Conservation (phyloP, 2,888 invertebrate genomes). For the Sinohyriopsis cumingii region DNA sequence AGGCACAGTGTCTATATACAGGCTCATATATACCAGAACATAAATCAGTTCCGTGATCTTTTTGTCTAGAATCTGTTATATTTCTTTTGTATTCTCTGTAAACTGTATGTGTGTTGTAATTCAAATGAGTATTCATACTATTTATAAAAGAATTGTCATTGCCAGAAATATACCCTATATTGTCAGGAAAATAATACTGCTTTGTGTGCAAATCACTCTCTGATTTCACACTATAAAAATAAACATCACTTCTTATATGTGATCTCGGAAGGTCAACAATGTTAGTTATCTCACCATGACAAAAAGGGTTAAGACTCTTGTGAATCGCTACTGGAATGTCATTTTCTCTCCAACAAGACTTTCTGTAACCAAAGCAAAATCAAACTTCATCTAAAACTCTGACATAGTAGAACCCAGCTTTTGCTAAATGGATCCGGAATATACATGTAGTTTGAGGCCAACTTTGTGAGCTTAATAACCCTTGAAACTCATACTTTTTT, state of each 20-base stretch:
- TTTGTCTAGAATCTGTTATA: too few species aligned
- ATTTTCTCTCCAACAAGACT: conserved; percentile 90
- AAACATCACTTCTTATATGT: too few species aligned
- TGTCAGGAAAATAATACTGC: too few species aligned
- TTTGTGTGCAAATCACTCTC: too few species aligned
- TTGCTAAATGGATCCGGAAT: conserved; percentile 77
- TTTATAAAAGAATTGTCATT: too few species aligned
- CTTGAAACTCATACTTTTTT: conserved; percentile 35
- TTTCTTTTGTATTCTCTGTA: too few species aligned
- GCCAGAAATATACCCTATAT: too few species aligned
- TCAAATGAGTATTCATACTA: too few species aligned
- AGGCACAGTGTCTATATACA: too few species aligned
- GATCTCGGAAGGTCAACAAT: conserved; percentile 20
- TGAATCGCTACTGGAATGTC: conserved; percentile 88
- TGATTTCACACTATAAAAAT: too few species aligned
- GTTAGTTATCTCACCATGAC: background rate
- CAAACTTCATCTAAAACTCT: conserved; percentile 89
- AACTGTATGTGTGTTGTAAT: background rate
- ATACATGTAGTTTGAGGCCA: conserved; percentile 79
- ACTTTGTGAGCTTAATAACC: conserved; percentile 33
- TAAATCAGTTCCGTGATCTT: too few species aligned
- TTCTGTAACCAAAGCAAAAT: conserved; percentile 91
- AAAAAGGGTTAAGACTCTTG: background rate
- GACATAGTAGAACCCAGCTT: conserved; percentile 90
- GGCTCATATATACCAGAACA: too few species aligned